Base-by-base conservation (phyloP, 2,113 vertebrate genomes). In the Morphnarchus princeps region DNA sequence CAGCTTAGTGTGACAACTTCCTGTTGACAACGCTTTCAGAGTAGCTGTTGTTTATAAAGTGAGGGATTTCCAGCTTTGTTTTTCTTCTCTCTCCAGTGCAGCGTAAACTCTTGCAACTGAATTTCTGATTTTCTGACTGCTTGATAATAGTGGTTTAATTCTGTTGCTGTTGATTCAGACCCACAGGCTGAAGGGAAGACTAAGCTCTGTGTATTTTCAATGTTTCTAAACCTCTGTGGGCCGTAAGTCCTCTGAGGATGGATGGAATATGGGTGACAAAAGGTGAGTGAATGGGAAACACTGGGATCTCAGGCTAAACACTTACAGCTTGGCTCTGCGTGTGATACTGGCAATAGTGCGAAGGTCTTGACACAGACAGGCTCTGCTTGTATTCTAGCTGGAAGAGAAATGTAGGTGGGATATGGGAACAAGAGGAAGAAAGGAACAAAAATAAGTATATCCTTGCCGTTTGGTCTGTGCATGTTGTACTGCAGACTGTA, bases 341-440 rank as follows among this genome's bases (percentile, higher is more conserved):
- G 38, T 16, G n/a, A 10, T 31, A 5, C 22, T 17, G 26, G n/a
- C 4, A 7, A 0, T 14, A 22, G 52, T 2, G 24, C 36, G 45
- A 66, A 25, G 17, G 20, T 38, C 36, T 50, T 36, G 40, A 29
- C 19, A 13, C 28, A 10, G 40, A 8, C 40, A 38, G 26, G 11
- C 31, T 71, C 52, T 81, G 47, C 13, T 25, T 32, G 25, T n/a
- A 2, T 67, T 77, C 13, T 13, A n/a, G 10, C 38, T 82, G 67
- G 42, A 74, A 20, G 38, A 84, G n/a, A 29, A 22, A 19, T 5
- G 8, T 7, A 17, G 32, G n/a, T 11, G 45, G 16, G 52, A 7
- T 31, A 7, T 1, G 19, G 55, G 21, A 84, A 11, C 24, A 40
- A 12, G 85, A 52, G 71, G n/a, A 62, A 38, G 52, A 57, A 55